Percentiles rank a stretch among this genome's conserved stretches.
Evolutionary conservation across 2,888 invertebrate genomes (phyloP).

Genomic region (Hipparchia sbordonii): DNA sequence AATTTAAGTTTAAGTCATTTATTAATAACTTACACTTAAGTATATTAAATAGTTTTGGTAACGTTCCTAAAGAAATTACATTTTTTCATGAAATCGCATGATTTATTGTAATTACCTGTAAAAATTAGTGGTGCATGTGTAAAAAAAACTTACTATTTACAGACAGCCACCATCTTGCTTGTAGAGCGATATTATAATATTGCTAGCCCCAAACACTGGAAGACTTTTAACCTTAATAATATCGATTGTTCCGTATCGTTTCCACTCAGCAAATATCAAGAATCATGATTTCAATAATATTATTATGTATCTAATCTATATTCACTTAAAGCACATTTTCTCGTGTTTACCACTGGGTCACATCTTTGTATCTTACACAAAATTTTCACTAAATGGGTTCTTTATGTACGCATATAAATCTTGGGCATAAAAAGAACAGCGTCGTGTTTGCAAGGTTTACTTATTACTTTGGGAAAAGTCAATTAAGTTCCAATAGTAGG

Average conservation of each 20-base stretch:
- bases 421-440: constrained; percentile 8
- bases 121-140: not conserved
- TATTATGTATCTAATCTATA: too few species aligned
- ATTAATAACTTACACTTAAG: too few species aligned
- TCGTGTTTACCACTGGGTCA: not conserved
- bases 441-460: constrained; percentile 14
- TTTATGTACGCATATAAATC: constrained; percentile 12
- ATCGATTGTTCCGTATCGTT: too few species aligned
- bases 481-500: not conserved
- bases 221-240: not conserved
- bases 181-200: not conserved
- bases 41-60: not conserved
- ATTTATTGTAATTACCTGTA: not conserved
- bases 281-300: not conserved
- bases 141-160: not conserved
- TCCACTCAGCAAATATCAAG: not conserved
- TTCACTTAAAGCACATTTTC: not conserved
- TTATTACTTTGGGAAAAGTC: too few species aligned
- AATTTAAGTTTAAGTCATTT: too few species aligned
- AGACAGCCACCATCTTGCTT: not conserved
- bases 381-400: constrained; percentile 12
- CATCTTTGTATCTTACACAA: constrained; percentile 21
- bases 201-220: not conserved
- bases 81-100: not conserved
- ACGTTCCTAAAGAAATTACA: not conserved